Conservation (phyloP, 2,888 invertebrate species). For the Agrochola macilenta region DNA sequence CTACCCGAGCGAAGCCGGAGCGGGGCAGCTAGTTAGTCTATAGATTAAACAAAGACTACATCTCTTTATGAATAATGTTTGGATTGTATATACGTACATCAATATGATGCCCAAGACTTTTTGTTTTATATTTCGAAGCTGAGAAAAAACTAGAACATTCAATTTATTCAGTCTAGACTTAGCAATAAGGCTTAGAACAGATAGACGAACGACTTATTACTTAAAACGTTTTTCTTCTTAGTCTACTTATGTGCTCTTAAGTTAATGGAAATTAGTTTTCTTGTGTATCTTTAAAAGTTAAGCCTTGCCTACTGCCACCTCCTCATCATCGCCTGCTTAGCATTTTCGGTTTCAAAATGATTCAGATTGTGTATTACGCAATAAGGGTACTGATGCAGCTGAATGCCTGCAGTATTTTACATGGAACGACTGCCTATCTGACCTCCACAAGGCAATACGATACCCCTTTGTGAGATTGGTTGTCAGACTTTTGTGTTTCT, state of each 20-base stretch:
- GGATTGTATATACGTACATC: neutral
- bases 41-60: conserved; percentile 4
- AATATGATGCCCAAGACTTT: neutral
- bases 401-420: no score
- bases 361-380: no score
- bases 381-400: no score
- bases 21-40: no score
- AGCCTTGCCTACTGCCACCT: neutral
- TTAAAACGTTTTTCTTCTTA: conserved; percentile 6
- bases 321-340: no score
- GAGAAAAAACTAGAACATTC: neutral
- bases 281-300: neutral
- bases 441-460: no score
- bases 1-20: no score
- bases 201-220: conserved; percentile 29
- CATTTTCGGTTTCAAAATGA: no score
- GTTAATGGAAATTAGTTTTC: conserved; percentile 14
- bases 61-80: conserved; percentile 1
- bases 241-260: neutral
- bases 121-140: no score
- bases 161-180: conserved; percentile 22
- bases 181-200: conserved; percentile 20
- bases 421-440: no score
- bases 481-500: no score
- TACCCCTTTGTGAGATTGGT: no score